These are phyloP conservation scores for Elmis aenea DNA, from an alignment of 2,888 invertebrate genomes.

Conservation along the genomic window DNA sequence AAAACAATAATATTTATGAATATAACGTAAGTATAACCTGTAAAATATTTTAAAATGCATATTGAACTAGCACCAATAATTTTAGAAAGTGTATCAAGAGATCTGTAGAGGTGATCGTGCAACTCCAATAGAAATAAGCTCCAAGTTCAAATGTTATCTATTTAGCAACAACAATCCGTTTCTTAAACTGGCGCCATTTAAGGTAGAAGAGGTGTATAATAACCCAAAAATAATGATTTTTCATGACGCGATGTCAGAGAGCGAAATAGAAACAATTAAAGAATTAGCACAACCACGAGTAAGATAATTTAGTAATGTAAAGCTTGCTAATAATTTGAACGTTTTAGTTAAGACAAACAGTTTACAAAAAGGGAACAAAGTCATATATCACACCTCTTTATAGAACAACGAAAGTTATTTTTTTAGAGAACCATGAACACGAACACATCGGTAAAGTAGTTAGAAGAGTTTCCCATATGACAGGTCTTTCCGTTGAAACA, in stretches of 20 bases:
- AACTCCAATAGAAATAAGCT: constrained; percentile 44
- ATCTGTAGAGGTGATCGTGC: constrained; percentile 73
- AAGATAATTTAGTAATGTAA: constrained; percentile 37
- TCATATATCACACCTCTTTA: constrained; percentile 88
- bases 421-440: constrained; percentile 85
- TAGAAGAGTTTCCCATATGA: constrained; percentile 76
- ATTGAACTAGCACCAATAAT: constrained; percentile 4
- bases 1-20: constrained; percentile 44
- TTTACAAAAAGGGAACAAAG: constrained; percentile 90
- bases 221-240: constrained; percentile 81
- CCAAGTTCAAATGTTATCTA: constrained; percentile 68
- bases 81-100: constrained; percentile 59
- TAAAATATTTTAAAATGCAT: neutral
- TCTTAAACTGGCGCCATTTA: constrained; percentile 72
- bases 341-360: constrained; percentile 71
- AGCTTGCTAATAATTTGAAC: constrained; percentile 9
- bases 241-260: constrained; percentile 83
- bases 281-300: constrained; percentile 82
- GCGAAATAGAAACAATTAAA: constrained; percentile 82
- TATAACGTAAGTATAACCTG: neutral
- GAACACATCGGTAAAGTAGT: constrained; percentile 68
- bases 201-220: constrained; percentile 68
- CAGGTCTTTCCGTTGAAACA: constrained; percentile 76
- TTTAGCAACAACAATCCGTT: constrained; percentile 66
- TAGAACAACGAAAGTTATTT: constrained; percentile 96